A percentile compares a stretch with the other conserved stretches of the same genome.
These are phyloP conservation scores for Orthosia incerta DNA, from an alignment of 2,888 invertebrate species.

Conservation along the genomic window DNA sequence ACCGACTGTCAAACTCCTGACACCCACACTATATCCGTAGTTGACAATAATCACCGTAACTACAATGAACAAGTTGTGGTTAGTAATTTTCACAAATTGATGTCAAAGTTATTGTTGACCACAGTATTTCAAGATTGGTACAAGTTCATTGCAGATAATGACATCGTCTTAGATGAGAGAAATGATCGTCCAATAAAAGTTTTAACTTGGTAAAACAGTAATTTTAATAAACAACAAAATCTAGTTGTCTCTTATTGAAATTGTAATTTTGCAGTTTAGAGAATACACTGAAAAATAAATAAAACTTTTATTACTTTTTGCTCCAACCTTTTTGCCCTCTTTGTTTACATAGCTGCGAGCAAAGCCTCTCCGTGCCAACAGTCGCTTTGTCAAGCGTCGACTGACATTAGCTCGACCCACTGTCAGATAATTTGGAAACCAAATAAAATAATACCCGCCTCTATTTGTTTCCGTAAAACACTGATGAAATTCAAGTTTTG, in stretches of 20 bases:
- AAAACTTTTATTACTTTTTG: slow-evolving; percentile 83
- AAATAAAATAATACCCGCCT: slow-evolving; percentile 83
- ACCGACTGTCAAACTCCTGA: slow-evolving; percentile 74
- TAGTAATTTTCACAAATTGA: slow-evolving; percentile 35
- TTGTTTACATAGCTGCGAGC: slow-evolving; percentile 86
- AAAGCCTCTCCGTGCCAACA: slow-evolving; percentile 89
- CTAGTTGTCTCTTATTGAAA: slow-evolving; percentile 62
- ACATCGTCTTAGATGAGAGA: background rate
- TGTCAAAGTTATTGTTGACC: slow-evolving; percentile 30
- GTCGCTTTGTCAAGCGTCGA: slow-evolving; percentile 89
- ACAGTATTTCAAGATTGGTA: background rate
- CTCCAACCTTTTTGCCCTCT: slow-evolving; percentile 81
- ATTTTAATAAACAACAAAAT: slow-evolving; percentile 51
- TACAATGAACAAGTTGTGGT: slow-evolving; percentile 44
- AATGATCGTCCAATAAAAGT: slow-evolving; percentile 11
- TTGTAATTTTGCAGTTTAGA: slow-evolving; percentile 72
- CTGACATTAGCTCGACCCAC: slow-evolving; percentile 87
- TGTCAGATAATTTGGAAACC: slow-evolving; percentile 87
- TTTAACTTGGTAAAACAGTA: slow-evolving; percentile 13
- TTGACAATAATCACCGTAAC: slow-evolving; percentile 65
- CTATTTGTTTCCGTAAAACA: slow-evolving; percentile 74
- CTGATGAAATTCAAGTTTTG: slow-evolving; percentile 60
- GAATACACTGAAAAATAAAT: slow-evolving; percentile 79
- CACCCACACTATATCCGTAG: slow-evolving; percentile 70
- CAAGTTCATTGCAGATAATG: background rate